Evolutionary conservation across 2,888 invertebrate species (phyloP), one percentile per base, ranked within the genome.

Genomic region (Spodoptera picta): DNA sequence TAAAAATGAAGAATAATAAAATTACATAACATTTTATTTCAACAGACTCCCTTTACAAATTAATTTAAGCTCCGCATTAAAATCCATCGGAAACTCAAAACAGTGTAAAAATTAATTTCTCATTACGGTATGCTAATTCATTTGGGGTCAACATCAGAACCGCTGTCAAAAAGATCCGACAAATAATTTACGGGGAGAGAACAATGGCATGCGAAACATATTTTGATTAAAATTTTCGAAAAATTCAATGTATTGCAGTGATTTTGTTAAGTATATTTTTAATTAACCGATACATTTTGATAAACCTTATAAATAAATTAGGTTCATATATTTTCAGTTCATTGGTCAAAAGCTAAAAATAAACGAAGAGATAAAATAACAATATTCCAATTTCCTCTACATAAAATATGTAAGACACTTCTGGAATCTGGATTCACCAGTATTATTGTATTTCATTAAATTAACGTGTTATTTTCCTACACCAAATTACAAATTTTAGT

Each of bases 61-160:
- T 71, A 47, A 56, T 53, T 56, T 14, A 31, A 48, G 23, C 57
- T 14, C 43, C 36, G 56, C 46, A 50, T 48, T 60, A 60, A 63
- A 73, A 72, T 45, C 48, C 55, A 60, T 23, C 48, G 48, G 46
- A 42, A 55, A 41, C 36, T 58, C 56, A 63, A 64, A 48, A 60
- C 66, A 53, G 59, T 62, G 54, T 63, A 66, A 73, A 77, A 77
- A 65, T 52, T 64, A 77, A 69, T 80, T 80, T 61, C 51, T 56
- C 63, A 58, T 65, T 47, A 64, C 65, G 58, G 31, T 62, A 77
- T 77, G 70, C 55, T 68, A 73, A 77, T 77, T 80, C 42, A 70
- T 73, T 68, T 62, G 61, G 73, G 64, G 64, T 63, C 60, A 63
- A 68, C 62, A 70, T 73, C 59, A 68, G 69, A 65, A 77, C 67